A percentile compares a stretch with the other conserved stretches of the same genome.
Evolutionary conservation across 1,140 invertebrate species (phyloP).

Genomic region (Caenorhabditis tropicalis): DNA sequence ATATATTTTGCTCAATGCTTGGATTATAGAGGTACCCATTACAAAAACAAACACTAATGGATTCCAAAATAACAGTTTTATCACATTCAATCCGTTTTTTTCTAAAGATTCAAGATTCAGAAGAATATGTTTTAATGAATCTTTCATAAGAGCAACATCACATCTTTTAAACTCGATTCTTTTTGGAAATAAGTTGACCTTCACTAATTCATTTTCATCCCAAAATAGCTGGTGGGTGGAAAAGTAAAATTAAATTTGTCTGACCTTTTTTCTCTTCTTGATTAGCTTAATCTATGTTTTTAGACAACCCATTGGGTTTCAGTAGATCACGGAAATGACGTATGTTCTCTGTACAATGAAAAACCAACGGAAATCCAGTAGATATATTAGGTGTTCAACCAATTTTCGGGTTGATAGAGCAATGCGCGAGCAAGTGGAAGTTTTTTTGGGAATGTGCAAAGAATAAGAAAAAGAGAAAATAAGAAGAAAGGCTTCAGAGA

Average conservation of each 20-base stretch:
- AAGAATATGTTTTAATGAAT: too few relatives aligned
- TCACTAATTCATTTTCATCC: background rate
- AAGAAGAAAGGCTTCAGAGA: background rate
- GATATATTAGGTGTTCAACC: constrained; percentile 6
- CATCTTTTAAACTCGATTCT: background rate
- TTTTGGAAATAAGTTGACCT: background rate
- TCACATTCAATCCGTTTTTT: too few relatives aligned
- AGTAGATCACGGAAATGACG: background rate
- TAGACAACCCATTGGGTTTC: background rate
- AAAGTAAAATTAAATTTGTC: background rate
- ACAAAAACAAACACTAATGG: background rate
- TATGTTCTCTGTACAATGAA: background rate
- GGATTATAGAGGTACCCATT: constrained; percentile 65
- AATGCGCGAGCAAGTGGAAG: constrained; percentile 22
- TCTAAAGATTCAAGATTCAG: too few relatives aligned
- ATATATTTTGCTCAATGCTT: constrained; percentile 69
- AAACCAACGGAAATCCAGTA: background rate
- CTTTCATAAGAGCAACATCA: background rate
- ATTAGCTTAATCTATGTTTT: background rate
- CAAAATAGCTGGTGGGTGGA: background rate
- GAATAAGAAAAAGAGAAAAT: background rate
- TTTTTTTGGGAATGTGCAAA: constrained; percentile 18
- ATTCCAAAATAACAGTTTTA: too few relatives aligned
- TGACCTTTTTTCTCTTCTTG: too few relatives aligned
- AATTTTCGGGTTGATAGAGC: constrained; percentile 39